phyloP scores from a whole-genome alignment of 1,140 invertebrate species.

The Halotydeus destructor region DNA sequence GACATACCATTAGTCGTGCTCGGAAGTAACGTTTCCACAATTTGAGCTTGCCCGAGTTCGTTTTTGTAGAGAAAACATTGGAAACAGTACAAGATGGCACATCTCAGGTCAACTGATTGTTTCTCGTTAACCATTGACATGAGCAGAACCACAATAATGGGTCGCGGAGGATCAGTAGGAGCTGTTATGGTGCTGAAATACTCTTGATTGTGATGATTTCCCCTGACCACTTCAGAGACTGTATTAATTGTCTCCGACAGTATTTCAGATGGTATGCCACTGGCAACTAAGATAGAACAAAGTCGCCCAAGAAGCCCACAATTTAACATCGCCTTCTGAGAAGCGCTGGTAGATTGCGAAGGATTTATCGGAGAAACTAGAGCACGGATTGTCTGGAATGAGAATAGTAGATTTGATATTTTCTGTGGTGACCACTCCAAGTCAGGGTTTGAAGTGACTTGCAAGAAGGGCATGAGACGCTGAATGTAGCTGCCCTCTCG shows the following conservation, averaged over 20 bases:
- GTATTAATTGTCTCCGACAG: conserved; percentile 88
- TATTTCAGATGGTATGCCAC: conserved; percentile 86
- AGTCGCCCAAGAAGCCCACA: conserved; percentile 44
- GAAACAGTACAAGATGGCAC: conserved; percentile 90
- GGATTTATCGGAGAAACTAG: conserved; percentile 73
- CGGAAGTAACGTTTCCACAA: conserved; percentile 77
- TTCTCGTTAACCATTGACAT: conserved; percentile 99
- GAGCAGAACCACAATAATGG: conserved; percentile 76
- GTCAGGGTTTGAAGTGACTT: conserved; percentile 46
- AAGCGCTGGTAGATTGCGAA: conserved; percentile 47
- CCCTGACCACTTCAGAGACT: conserved; percentile 81
- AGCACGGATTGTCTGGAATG: conserved; percentile 46
- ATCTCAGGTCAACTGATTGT: conserved; percentile 72
- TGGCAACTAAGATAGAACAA: conserved; percentile 81
- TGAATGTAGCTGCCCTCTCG: conserved; percentile 90
- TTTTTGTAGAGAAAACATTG: conserved; percentile 89
- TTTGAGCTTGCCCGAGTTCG: conserved; percentile 57
- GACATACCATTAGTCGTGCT: conserved; percentile 44
- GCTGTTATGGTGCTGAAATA: conserved; percentile 76
- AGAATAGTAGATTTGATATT: conserved; percentile 55
- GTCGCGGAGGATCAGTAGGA: conserved; percentile 66
- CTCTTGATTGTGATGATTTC: conserved; percentile 72
- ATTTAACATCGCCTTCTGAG: conserved; percentile 67
- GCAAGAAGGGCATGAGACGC: conserved; percentile 63
- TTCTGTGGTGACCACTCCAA: conserved; percentile 73